phyloP scores from a whole-genome alignment of 2,113 vertebrate species.

The Sisor rabdophorus region DNA sequence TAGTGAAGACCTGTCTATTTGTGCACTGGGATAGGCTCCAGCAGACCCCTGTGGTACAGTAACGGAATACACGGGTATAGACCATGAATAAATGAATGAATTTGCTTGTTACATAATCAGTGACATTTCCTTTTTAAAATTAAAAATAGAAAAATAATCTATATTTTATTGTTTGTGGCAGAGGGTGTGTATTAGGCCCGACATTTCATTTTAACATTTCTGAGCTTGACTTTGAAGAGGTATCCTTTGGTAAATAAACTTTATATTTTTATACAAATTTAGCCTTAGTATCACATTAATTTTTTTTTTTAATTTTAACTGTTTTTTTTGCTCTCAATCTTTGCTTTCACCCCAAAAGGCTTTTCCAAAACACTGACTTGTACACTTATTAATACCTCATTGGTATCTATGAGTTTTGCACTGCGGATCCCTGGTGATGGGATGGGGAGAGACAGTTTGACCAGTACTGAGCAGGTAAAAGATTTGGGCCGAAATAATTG shows the following conservation, averaged over 20 bases:
- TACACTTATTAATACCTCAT: conserved; percentile 76
- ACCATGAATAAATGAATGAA: too few relatives aligned
- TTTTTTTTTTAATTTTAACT: conserved; percentile 12
- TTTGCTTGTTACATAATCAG: background rate
- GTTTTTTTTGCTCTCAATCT: conserved; percentile 20
- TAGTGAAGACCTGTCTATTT: too few relatives aligned
- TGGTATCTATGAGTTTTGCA: conserved; percentile 76
- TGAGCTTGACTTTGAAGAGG: conserved; percentile 75
- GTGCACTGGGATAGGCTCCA: too few relatives aligned
- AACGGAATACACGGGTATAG: too few relatives aligned
- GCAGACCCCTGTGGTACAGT: too few relatives aligned
- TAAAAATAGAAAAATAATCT: too few relatives aligned
- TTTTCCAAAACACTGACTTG: conserved; percentile 73
- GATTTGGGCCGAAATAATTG: conserved; percentile 45
- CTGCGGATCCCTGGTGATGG: conserved; percentile 77
- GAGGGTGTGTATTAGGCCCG: conserved; percentile 76
- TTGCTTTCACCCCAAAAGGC: conserved; percentile 59
- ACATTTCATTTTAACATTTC: conserved; percentile 77
- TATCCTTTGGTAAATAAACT: conserved; percentile 79
- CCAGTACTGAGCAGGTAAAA: conserved; percentile 50
- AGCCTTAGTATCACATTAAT: background rate
- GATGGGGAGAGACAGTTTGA: conserved; percentile 59
- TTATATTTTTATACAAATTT: background rate
- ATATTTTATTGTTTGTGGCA: conserved; percentile 52
- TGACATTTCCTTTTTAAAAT: too few relatives aligned